These are phyloP conservation scores for Drosophila paramelanica DNA, from an alignment of 2,888 invertebrate species.

Conservation along the genomic window DNA sequence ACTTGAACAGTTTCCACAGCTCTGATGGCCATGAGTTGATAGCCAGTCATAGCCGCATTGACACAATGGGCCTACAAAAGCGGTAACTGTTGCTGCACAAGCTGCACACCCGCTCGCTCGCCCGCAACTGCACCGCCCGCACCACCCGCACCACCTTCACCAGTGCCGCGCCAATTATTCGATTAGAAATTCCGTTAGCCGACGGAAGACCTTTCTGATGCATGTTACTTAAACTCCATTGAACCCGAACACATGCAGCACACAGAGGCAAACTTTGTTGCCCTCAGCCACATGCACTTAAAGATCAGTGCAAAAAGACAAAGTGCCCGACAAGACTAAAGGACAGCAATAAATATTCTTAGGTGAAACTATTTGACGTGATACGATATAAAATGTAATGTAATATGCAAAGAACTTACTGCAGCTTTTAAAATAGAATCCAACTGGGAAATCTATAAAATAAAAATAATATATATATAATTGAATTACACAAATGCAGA, in stretches of 20 bases:
- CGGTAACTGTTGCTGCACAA: conserved; percentile 20
- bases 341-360: neutral
- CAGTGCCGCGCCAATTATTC: conserved; percentile 62
- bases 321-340: neutral
- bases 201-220: conserved; percentile 29
- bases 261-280: conserved; percentile 1
- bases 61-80: conserved; percentile 62
- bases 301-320: conserved; percentile 27
- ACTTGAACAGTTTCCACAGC: conserved; percentile 18
- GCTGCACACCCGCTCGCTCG: conserved; percentile 2
- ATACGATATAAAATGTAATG: neutral
- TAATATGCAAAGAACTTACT: neutral
- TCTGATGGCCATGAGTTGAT: conserved; percentile 78
- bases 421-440: no score
- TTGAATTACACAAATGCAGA: no score
- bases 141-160: conserved; percentile 20
- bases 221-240: conserved; percentile 34
- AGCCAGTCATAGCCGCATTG: conserved; percentile 65
- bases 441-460: no score
- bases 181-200: conserved; percentile 72
- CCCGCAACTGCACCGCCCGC: conserved; percentile 1
- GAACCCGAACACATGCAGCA: conserved; percentile 17
- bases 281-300: conserved; percentile 38
- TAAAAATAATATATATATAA: neutral
- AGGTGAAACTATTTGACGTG: neutral